Conservation (phyloP, 1,140 invertebrate species). For the Ips nitidus region DNA sequence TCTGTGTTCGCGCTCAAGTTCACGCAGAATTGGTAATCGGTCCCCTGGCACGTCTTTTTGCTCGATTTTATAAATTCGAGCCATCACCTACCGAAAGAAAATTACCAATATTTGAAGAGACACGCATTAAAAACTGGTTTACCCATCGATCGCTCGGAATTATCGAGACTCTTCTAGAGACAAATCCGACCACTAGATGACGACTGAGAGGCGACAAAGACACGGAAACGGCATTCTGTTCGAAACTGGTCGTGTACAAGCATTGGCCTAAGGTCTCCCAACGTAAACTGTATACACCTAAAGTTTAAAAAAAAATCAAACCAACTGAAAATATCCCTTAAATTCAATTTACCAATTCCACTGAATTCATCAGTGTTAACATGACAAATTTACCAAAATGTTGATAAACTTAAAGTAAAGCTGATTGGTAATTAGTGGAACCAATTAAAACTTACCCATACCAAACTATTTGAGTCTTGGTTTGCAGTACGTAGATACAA, state of each 20-base stretch:
- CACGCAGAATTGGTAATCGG: slow-evolving; percentile 59
- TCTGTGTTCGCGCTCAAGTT: slow-evolving; percentile 62
- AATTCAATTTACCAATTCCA: neutral
- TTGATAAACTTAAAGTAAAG: too few relatives aligned
- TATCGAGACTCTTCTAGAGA: slow-evolving; percentile 62
- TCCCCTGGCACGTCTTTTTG: slow-evolving; percentile 47
- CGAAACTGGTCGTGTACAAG: slow-evolving; percentile 73
- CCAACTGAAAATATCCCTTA: neutral
- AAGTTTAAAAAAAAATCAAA: neutral
- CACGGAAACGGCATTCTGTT: slow-evolving; percentile 78
- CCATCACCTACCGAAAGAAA: slow-evolving; percentile 57
- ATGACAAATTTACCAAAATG: too few relatives aligned
- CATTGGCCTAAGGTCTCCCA: slow-evolving; percentile 73
- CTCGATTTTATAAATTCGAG: slow-evolving; percentile 63
- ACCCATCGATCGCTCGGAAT: slow-evolving; percentile 57
- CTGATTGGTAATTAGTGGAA: neutral
- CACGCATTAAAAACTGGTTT: neutral
- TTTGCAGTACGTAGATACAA: too few relatives aligned
- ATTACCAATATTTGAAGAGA: neutral
- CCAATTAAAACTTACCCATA: neutral
- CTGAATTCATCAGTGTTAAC: too few relatives aligned
- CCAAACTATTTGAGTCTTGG: too few relatives aligned
- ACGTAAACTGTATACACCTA: slow-evolving; percentile 78
- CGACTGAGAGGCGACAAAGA: slow-evolving; percentile 76
- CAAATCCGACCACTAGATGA: slow-evolving; percentile 77